Percentiles rank a stretch among this genome's conserved stretches.
Evolutionary conservation across 2,797 vertebrate species (phyloP).

Genomic region (Chelon auratus): DNA sequence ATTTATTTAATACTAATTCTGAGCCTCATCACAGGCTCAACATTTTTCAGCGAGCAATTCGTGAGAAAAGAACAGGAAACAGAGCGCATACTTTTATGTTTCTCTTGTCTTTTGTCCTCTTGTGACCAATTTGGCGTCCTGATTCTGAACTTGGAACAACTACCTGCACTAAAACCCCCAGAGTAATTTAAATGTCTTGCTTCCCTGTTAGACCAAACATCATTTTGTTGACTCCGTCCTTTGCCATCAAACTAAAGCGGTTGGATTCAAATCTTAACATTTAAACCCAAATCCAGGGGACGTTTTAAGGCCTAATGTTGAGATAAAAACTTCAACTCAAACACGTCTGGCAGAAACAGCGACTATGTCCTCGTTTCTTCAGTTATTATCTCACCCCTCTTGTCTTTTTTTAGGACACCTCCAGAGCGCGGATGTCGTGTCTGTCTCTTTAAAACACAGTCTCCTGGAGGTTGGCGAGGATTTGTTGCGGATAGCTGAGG

Average conservation of each 20-base stretch:
- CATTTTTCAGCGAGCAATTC: too few species aligned
- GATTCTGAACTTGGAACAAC: background rate
- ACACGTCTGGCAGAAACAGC: background rate
- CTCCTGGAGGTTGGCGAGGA: conserved; percentile 64
- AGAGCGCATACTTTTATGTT: too few species aligned
- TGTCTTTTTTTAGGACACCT: background rate
- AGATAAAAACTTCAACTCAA: background rate
- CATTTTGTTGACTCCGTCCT: background rate
- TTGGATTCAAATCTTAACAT: background rate
- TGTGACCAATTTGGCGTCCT: background rate
- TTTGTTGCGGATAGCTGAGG: conserved; percentile 64
- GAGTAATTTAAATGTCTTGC: background rate
- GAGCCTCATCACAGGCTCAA: too few species aligned
- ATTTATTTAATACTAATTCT: too few species aligned
- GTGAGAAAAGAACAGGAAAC: too few species aligned
- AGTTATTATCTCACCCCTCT: background rate
- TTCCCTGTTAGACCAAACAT: too few species aligned
- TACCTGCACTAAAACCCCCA: background rate
- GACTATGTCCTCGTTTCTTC: background rate
- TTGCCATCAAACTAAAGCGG: background rate
- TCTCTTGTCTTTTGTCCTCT: too few species aligned
- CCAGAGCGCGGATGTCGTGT: conserved; percentile 41
- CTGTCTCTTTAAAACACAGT: conserved; percentile 79
- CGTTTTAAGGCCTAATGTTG: background rate
- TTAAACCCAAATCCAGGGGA: background rate